These are phyloP conservation scores for Zygothrica quintamaculata DNA, from an alignment of 2,888 invertebrate genomes.

Conservation along the genomic window DNA sequence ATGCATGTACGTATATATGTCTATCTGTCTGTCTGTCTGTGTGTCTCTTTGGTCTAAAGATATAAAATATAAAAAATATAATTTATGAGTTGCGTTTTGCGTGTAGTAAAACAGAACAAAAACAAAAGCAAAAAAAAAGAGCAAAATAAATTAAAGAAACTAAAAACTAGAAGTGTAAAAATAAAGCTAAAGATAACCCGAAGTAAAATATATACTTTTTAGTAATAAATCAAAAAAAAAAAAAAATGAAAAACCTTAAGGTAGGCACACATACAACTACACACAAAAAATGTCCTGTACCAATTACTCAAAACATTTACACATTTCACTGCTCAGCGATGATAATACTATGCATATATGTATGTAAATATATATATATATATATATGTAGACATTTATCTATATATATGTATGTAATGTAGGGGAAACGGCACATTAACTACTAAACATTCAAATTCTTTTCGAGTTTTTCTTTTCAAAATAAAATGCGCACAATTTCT, in stretches of 20 bases:
- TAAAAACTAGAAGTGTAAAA: constrained; percentile 34
- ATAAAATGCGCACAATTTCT: constrained; percentile 68
- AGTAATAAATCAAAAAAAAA: constrained; percentile 47
- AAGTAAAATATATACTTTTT: constrained; percentile 50
- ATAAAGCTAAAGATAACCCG: constrained; percentile 47
- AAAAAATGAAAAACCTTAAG: constrained; percentile 42
- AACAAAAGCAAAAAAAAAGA: constrained; percentile 6
- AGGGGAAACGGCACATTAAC: constrained; percentile 26
- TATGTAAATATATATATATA: constrained; percentile 14
- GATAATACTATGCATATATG: constrained; percentile 16
- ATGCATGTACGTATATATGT: constrained; percentile 41
- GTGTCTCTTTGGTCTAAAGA: constrained; percentile 39
- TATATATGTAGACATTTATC: constrained; percentile 13
- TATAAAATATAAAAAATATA: constrained; percentile 22
- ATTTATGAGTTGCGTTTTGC: constrained; percentile 41
- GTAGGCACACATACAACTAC: constrained; percentile 38
- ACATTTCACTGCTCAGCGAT: constrained; percentile 31
- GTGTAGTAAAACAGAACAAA: constrained; percentile 25
- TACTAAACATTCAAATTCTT: constrained; percentile 1
- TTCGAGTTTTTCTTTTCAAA: constrained; percentile 17
- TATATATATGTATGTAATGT: constrained; percentile 15
- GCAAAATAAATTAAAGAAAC: constrained; percentile 12
- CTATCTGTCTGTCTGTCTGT: constrained; percentile 47
- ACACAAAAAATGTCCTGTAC: constrained; percentile 23
- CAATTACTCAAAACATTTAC: constrained; percentile 28